Evolutionary conservation across 35 echinoderm and acorn worm genomes (phyloP), one percentile per base, ranked within the genome.

Genomic region (Nesometra sesokonis): DNA sequence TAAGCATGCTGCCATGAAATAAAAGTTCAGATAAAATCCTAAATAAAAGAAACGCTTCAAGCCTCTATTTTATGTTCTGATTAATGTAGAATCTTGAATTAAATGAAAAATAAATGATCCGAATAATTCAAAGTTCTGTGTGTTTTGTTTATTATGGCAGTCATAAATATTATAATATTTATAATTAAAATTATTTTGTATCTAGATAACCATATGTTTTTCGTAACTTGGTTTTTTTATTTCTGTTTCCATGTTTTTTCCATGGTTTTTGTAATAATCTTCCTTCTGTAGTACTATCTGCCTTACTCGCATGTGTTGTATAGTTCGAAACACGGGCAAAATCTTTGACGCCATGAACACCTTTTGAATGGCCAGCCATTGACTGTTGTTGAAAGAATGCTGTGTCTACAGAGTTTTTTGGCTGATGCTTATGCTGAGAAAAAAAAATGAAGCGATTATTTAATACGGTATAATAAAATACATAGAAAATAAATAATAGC

Each of bases 201-300:
- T 91, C 90, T 32, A 91, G 39, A 67, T 97, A 85, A 0, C 87
- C 87, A 35, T 93, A 93, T 0, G 90, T 85, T 57, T 85, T 89
- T 43, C 95, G 91, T 37, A 94, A 81, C 81, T 97, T 97, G 23
- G 93, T 91, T 79, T 93, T 93, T 84, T 93, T 97, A 37, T 91
- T 88, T 31, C 57, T 82, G 34, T 97, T 97, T 27, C 82, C 47
- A 21, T 97, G 95, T 91, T 97, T 97, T 87, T 93, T 97, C 95
- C 95, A 97, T 1, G 95, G 87, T 82, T 97, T 97, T 8, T 57
- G 85, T 8, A 76, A 33, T 30, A 82, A n/a, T 13, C 47, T 31
- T 37, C 80, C 83, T 34, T 76, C 87, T 2, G 81, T 39, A 0
- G 35, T 79, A 17, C 37, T 37, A 78, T 76, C 80, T 34, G 84